Evolutionary conservation across 1,140 invertebrate genomes (phyloP).

Genomic region (Hirudo medicinalis): DNA sequence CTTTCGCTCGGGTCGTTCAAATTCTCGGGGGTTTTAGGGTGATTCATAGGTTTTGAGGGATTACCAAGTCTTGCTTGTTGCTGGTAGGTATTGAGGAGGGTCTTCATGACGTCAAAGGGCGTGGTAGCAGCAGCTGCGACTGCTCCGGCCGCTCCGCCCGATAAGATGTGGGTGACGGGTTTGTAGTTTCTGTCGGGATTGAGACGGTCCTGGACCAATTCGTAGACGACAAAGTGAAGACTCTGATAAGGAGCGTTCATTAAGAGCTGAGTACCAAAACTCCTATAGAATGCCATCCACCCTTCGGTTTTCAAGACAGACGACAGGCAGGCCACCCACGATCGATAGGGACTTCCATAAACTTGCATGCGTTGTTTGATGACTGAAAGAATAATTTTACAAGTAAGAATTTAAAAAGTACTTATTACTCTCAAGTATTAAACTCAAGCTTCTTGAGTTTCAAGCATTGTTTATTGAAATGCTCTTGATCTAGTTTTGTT

Average conservation of each 20-base stretch:
- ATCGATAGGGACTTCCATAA: slow-evolving; percentile 81
- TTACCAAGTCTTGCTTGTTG: not conserved
- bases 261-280: slow-evolving; percentile 83
- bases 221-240: slow-evolving; percentile 88
- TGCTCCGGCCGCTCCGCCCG: slow-evolving; percentile 79
- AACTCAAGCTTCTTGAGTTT: too few relatives aligned
- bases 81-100: slow-evolving; percentile 81
- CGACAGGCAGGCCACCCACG: slow-evolving; percentile 62
- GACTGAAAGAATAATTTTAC: slow-evolving; percentile 67
- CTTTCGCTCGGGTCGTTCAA: not conserved
- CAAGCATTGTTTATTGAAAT: too few relatives aligned
- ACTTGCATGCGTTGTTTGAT: slow-evolving; percentile 99
- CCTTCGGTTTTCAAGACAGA: slow-evolving; percentile 72
- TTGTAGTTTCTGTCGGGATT: slow-evolving; percentile 71
- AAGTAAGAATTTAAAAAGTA: not conserved
- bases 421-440: not conserved
- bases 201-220: slow-evolving; percentile 66
- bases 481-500: too few relatives aligned
- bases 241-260: slow-evolving; percentile 98
- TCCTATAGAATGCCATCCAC: slow-evolving; percentile 82
- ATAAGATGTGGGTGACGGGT: slow-evolving; percentile 70
- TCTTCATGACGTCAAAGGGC: slow-evolving; percentile 95
- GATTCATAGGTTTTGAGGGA: slow-evolving; percentile 34
- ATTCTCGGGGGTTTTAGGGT: slow-evolving; percentile 42
- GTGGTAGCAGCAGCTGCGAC: slow-evolving; percentile 85